A percentile compares a stretch with the other conserved stretches of the same genome.
These are phyloP conservation scores for Dasypogon diadema DNA, from an alignment of 2,888 invertebrate species.

Conservation along the genomic window DNA sequence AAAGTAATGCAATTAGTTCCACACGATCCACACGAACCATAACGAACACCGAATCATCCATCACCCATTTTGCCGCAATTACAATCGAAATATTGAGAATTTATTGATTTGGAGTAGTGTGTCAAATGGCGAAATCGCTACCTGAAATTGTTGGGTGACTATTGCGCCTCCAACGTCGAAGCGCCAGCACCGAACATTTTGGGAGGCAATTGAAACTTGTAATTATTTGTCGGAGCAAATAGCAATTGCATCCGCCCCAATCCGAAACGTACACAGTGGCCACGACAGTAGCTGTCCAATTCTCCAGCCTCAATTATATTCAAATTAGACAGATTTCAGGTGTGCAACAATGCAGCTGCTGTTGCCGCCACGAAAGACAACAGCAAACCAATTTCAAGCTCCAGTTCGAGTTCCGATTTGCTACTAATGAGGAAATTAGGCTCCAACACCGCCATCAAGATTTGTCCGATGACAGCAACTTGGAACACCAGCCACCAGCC, in stretches of 20 bases:
- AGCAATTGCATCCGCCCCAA: not conserved
- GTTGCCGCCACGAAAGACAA: not conserved
- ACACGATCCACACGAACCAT: no score
- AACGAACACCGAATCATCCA: no score
- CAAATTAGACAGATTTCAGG: not conserved
- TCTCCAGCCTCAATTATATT: not conserved
- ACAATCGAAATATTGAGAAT: no score
- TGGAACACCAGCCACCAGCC: not conserved
- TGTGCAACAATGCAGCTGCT: no score
- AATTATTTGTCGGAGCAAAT: not conserved
- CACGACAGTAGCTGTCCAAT: not conserved
- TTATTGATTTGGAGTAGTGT: no score
- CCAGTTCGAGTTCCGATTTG: not conserved
- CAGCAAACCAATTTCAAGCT: not conserved
- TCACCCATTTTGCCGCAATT: no score
- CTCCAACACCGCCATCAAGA: not conserved
- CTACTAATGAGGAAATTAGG: conserved; percentile 4
- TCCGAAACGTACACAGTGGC: not conserved
- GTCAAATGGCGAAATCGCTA: no score
- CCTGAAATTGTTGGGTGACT: no score
- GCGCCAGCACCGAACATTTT: no score
- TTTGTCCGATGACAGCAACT: not conserved
- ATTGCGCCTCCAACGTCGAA: no score
- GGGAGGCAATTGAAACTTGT: not conserved
- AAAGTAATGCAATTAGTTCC: no score